Percentiles rank a stretch among this genome's conserved stretches.
Conservation (phyloP, 2,797 vertebrate species). For the Sorex maritimensis region DNA sequence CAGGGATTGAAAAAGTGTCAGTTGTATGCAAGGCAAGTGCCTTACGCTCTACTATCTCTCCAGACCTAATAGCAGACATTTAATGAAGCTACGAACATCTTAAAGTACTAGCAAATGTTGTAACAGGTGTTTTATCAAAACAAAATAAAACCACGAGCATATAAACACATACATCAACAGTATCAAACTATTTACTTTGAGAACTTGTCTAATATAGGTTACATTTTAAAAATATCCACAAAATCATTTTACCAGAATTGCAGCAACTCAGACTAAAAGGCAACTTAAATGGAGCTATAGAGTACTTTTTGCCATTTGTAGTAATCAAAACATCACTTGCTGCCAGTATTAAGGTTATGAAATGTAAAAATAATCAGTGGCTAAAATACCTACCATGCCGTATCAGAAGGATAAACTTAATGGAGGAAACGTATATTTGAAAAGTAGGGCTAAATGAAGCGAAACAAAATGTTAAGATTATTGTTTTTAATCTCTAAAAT, state of each 20-base stretch:
- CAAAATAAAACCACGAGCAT: conserved; percentile 49
- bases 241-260: conserved; percentile 68
- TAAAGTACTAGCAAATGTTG: conserved; percentile 69
- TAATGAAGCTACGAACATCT: conserved; percentile 49
- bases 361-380: conserved; percentile 57
- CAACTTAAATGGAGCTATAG: not conserved
- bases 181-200: conserved; percentile 67
- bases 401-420: conserved; percentile 66
- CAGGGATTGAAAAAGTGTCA: too few relatives aligned
- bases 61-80: conserved; percentile 1
- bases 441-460: conserved; percentile 49
- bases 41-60: too few relatives aligned
- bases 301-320: conserved; percentile 7
- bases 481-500: conserved; percentile 44
- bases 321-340: conserved; percentile 40
- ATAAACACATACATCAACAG: conserved; percentile 45
- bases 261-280: conserved; percentile 28
- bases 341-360: conserved; percentile 44
- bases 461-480: conserved; percentile 58
- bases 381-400: conserved; percentile 22
- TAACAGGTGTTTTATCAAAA: conserved; percentile 54
- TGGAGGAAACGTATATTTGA: conserved; percentile 37
- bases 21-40: too few relatives aligned
- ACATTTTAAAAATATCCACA: conserved; percentile 27
- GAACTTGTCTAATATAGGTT: conserved; percentile 40